Conservation (phyloP, 1,140 invertebrate genomes). For the Antheraea mylitta region DNA sequence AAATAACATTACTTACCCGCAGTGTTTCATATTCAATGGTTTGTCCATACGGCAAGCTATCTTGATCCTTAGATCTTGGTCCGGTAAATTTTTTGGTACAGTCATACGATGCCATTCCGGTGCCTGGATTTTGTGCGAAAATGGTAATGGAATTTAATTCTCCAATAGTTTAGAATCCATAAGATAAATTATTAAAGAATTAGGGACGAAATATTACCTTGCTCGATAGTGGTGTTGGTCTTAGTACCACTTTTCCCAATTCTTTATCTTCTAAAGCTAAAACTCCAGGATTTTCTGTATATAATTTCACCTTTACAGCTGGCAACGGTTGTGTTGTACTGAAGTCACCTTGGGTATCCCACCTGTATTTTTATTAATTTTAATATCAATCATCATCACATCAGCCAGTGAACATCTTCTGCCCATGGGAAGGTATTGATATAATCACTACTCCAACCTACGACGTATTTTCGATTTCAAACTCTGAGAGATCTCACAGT, state of each 20-base stretch:
- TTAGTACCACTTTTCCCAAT: constrained; percentile 95
- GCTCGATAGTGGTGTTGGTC: constrained; percentile 94
- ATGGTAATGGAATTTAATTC: no score
- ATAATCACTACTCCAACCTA: no score
- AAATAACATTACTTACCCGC: constrained; percentile 87
- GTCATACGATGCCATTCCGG: constrained; percentile 99
- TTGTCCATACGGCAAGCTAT: constrained; percentile 99
- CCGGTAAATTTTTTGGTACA: constrained; percentile 95
- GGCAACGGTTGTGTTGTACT: constrained; percentile 98
- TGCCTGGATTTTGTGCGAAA: constrained; percentile 71
- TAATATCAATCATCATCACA: no score
- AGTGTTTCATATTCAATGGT: constrained; percentile 99
- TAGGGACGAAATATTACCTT: constrained; percentile 80
- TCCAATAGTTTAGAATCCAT: no score
- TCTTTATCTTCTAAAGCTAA: constrained; percentile 99
- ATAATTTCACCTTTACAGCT: constrained; percentile 97
- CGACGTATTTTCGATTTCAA: no score
- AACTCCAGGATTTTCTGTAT: constrained; percentile 98
- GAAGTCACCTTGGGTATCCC: constrained; percentile 99
- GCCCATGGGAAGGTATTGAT: no score
- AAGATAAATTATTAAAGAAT: no score
- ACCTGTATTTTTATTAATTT: constrained; percentile 79
- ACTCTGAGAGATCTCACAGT: no score
- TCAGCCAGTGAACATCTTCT: no score
- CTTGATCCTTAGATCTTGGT: constrained; percentile 98